phyloP scores from a whole-genome alignment of 2,888 invertebrate genomes.

The Pegoplata infirma region DNA sequence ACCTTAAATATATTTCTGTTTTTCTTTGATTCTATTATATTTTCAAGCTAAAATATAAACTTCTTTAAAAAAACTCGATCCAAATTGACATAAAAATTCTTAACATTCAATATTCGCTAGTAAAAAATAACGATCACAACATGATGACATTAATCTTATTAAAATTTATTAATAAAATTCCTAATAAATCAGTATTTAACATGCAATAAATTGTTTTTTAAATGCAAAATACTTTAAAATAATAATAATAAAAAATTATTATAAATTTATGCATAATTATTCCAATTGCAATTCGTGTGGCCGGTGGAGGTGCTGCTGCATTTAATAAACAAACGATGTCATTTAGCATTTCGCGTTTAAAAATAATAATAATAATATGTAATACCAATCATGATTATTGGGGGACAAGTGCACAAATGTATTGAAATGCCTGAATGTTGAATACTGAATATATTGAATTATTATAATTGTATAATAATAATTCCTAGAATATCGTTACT shows the following conservation, averaged over 20 bases:
- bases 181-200: slow-evolving; percentile 61
- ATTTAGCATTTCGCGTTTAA: no score
- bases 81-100: not conserved
- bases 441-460: slow-evolving; percentile 18
- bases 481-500: slow-evolving; percentile 17
- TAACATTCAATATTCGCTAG: not conserved
- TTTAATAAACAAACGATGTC: slow-evolving; percentile 37
- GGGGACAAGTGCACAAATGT: slow-evolving; percentile 34
- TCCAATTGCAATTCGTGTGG: slow-evolving; percentile 7
- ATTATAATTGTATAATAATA: slow-evolving; percentile 14
- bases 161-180: slow-evolving; percentile 60
- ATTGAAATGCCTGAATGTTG: not conserved
- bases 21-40: no score
- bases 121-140: slow-evolving; percentile 58
- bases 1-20: no score
- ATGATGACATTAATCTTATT: slow-evolving; percentile 59
- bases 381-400: slow-evolving; percentile 58
- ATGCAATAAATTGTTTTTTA: slow-evolving; percentile 57
- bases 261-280: slow-evolving; percentile 58
- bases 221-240: slow-evolving; percentile 45
- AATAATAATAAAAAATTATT: slow-evolving; percentile 32
- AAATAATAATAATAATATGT: no score
- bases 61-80: not conserved
- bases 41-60: no score
- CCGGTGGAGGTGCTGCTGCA: not conserved